Conservation (phyloP, 1,140 invertebrate genomes). For the Brachionus sp. region DNA sequence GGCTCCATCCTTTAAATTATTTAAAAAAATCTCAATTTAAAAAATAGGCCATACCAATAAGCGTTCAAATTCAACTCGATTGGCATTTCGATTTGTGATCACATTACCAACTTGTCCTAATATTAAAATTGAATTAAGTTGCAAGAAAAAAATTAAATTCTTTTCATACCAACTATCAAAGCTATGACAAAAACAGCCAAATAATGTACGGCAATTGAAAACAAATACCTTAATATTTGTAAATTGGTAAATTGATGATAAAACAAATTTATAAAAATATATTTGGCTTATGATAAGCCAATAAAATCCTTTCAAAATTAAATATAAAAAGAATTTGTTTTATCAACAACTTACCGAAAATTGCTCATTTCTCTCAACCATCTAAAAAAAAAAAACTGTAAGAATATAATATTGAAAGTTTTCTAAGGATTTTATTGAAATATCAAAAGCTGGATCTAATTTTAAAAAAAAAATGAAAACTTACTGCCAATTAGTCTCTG, state of each 20-base stretch:
- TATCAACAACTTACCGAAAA: conserved; percentile 31
- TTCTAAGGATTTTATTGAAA: conserved; percentile 42
- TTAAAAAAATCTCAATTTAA: not conserved
- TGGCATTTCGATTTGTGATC: conserved; percentile 94
- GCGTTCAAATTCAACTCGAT: conserved; percentile 86
- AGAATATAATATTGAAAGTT: not conserved
- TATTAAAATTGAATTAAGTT: not conserved
- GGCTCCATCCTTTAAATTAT: conserved; percentile 71
- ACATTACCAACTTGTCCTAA: conserved; percentile 83
- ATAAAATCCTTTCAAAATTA: conserved; percentile 38
- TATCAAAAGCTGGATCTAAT: not conserved
- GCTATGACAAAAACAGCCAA: conserved; percentile 38
- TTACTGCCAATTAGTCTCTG: conserved; percentile 91
- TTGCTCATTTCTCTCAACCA: conserved; percentile 43
- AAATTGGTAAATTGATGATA: conserved; percentile 28
- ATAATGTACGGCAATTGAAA: conserved; percentile 40
- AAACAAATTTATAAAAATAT: conserved; percentile 14
- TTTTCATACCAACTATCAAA: conserved; percentile 19
- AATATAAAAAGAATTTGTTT: conserved; percentile 17
- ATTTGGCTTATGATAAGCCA: not conserved
- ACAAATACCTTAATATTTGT: conserved; percentile 22
- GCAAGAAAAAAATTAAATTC: not conserved
- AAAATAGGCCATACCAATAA: conserved; percentile 65
- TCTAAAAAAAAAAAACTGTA: not conserved
- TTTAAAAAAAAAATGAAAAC: conserved; percentile 59